These are phyloP conservation scores for Cichladusa arquata DNA, from an alignment of 2,113 vertebrate genomes.

Conservation along the genomic window DNA sequence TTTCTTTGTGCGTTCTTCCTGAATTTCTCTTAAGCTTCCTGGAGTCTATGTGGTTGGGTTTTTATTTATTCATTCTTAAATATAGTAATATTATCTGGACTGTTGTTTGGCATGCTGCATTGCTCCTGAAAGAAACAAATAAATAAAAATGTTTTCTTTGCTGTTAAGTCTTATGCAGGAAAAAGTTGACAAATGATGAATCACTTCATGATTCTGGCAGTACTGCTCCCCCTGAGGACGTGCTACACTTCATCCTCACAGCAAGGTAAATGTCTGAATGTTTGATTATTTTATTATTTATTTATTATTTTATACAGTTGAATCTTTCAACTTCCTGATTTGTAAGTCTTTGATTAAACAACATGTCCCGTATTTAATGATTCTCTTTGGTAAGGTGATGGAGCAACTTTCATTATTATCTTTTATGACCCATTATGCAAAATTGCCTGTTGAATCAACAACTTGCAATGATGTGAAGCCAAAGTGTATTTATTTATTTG, in stretches of 20 bases:
- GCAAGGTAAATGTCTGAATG: constrained; percentile 61
- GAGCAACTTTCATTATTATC: neutral
- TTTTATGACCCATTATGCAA: neutral
- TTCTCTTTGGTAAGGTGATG: neutral
- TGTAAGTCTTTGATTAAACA: neutral
- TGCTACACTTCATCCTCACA: neutral
- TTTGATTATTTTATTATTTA: neutral
- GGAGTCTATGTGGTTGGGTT: neutral
- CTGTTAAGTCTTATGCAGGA: constrained; percentile 46
- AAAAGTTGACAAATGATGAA: constrained; percentile 57
- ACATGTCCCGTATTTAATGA: neutral
- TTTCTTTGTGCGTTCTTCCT: neutral
- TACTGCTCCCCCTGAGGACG: constrained; percentile 3
- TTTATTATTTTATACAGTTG: no score
- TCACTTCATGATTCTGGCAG: neutral
- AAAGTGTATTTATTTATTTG: neutral
- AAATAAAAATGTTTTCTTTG: neutral
- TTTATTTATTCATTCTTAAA: neutral
- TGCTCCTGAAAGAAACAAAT: neutral
- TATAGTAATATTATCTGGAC: neutral
- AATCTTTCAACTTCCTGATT: neutral
- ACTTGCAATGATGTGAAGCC: neutral
- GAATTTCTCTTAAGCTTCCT: neutral
- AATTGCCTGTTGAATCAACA: neutral
- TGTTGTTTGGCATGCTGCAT: neutral